Conservation (phyloP, 2,113 vertebrate genomes). For the Drymodes brunneopygia region DNA sequence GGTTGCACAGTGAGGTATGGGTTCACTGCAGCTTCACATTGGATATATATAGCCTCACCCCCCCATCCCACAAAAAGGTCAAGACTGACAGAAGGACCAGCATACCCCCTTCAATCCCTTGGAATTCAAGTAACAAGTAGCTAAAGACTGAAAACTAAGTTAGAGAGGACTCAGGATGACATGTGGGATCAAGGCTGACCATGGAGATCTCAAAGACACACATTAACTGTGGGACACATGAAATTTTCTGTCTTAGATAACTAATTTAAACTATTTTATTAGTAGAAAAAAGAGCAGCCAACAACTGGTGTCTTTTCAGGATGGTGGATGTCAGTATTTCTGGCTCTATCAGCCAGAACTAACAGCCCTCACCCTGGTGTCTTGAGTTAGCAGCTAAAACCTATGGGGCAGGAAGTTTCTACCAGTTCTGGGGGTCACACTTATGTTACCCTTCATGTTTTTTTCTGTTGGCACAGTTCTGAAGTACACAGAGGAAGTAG, state of each 20-base stretch:
- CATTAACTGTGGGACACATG: background rate
- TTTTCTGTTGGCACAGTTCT: background rate
- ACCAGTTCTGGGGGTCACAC: background rate
- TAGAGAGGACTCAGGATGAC: background rate
- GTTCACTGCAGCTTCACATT: background rate
- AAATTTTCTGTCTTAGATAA: background rate
- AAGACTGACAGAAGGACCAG: background rate
- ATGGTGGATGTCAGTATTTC: background rate
- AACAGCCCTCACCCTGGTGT: background rate
- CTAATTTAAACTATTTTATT: background rate
- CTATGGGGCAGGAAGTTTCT: background rate
- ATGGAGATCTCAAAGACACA: background rate
- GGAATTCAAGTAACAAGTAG: background rate
- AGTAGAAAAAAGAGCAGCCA: background rate
- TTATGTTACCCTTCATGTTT: fast-evolving
- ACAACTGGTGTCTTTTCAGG: background rate
- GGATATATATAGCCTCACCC: fast-evolving
- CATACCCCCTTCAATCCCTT: background rate
- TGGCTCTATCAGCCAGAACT: background rate
- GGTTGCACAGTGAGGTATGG: background rate
- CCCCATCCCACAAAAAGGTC: background rate
- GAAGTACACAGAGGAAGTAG: background rate
- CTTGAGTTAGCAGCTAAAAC: background rate
- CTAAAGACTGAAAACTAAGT: background rate
- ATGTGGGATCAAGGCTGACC: background rate